phyloP scores from a whole-genome alignment of 2,113 vertebrate genomes.

The Takifugu bimaculatus region DNA sequence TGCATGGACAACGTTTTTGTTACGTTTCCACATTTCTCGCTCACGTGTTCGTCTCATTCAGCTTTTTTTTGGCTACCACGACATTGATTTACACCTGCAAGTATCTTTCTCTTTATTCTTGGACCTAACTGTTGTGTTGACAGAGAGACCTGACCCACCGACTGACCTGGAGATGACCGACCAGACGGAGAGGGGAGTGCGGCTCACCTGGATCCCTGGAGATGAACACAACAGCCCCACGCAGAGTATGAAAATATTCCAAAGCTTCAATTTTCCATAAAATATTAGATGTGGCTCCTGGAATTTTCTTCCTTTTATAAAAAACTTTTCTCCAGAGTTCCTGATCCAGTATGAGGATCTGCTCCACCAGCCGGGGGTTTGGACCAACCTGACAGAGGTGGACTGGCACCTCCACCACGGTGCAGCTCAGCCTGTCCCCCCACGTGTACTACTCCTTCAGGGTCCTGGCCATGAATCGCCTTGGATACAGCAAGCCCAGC shows the following conservation, averaged over 20 bases:
- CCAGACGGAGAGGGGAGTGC: constrained; percentile 81
- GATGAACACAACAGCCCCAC: constrained; percentile 91
- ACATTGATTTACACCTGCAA: background rate
- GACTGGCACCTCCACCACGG: constrained; percentile 78
- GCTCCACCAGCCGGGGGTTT: constrained; percentile 83
- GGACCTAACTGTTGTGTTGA: constrained; percentile 21
- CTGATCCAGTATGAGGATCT: constrained; percentile 88
- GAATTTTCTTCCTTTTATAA: background rate
- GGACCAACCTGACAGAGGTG: constrained; percentile 84
- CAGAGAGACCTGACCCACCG: constrained; percentile 88
- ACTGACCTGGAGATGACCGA: constrained; percentile 89
- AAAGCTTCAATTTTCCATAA: background rate
- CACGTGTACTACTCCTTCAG: constrained; percentile 91
- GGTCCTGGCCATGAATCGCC: constrained; percentile 83
- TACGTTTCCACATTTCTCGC: background rate
- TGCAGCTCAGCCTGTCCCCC: constrained; percentile 82
- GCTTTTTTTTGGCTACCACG: too few species aligned
- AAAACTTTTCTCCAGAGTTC: constrained; percentile 74
- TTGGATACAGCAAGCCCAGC: constrained; percentile 85
- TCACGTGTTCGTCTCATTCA: background rate
- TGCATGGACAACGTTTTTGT: background rate
- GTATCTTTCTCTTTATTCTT: background rate
- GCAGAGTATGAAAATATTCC: constrained; percentile 57
- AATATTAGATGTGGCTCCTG: background rate
- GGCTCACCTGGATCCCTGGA: constrained; percentile 90